A percentile compares a stretch with the other conserved stretches of the same genome.
These are phyloP conservation scores for Galerucella pusilla DNA, from an alignment of 2,888 invertebrate species.

Conservation along the genomic window DNA sequence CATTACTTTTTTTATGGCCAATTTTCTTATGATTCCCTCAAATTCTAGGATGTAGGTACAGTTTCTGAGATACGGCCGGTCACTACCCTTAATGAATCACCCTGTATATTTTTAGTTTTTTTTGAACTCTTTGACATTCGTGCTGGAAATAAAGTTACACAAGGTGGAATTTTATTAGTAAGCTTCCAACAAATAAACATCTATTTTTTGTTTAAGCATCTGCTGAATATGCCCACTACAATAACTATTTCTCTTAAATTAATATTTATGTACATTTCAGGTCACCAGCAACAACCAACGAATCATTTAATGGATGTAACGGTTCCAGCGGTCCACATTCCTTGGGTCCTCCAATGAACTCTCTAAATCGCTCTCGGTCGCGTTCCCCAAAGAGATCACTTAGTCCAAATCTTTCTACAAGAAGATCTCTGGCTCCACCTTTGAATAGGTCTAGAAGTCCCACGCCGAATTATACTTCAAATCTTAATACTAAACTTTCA, in stretches of 20 bases:
- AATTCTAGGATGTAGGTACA: too few species aligned
- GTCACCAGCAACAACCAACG: constrained; percentile 18
- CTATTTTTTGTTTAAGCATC: too few species aligned
- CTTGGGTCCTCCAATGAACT: constrained; percentile 64
- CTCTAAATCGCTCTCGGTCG: constrained; percentile 62
- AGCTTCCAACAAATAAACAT: too few species aligned
- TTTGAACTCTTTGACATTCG: too few species aligned
- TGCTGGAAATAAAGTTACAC: too few species aligned
- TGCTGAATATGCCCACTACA: too few species aligned
- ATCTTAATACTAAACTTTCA: constrained; percentile 57
- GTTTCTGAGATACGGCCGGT: too few species aligned
- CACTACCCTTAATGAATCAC: too few species aligned
- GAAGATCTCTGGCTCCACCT: constrained; percentile 58
- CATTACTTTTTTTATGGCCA: too few species aligned
- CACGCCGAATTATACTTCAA: constrained; percentile 69
- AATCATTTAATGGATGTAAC: constrained; percentile 39
- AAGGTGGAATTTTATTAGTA: too few species aligned
- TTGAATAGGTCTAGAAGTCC: constrained; percentile 65
- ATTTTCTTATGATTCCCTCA: too few species aligned
- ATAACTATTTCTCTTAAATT: neutral
- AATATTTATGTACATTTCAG: constrained; percentile 13
- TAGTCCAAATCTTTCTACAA: constrained; percentile 55
- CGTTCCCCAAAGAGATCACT: constrained; percentile 61
- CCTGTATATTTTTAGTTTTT: too few species aligned
- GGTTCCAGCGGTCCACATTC: constrained; percentile 52